Conservation (phyloP, 2,888 invertebrate species). For the Eledona agricola region DNA sequence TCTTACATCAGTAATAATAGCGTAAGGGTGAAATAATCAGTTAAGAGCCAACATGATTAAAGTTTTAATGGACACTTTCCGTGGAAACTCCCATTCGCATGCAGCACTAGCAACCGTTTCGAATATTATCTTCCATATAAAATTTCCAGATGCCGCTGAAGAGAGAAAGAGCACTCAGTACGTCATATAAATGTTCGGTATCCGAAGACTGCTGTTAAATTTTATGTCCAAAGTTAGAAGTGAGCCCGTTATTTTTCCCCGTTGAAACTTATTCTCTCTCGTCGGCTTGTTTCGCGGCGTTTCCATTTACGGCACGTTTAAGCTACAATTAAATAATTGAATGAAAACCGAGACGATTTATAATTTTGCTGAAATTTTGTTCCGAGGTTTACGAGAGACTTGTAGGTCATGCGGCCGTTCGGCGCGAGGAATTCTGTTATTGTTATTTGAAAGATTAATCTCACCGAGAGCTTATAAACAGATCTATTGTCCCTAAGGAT, state of each 20-base stretch:
- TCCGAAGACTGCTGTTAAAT: conserved; percentile 54
- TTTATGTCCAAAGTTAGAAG: conserved; percentile 55
- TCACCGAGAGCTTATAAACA: neutral
- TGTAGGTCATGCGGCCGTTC: neutral
- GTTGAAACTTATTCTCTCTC: conserved; percentile 19
- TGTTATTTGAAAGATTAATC: conserved; percentile 5
- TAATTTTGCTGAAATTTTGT: no score
- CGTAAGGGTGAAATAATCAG: conserved; percentile 19
- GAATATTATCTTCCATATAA: conserved; percentile 43
- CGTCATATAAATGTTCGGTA: conserved; percentile 49
- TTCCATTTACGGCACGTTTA: conserved; percentile 21
- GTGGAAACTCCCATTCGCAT: conserved; percentile 35
- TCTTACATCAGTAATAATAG: neutral
- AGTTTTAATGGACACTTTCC: conserved; percentile 39
- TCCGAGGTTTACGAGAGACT: neutral
- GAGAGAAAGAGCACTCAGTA: conserved; percentile 39
- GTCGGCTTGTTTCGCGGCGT: conserved; percentile 3
- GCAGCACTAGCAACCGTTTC: conserved; percentile 29
- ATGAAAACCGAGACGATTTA: conserved; percentile 10
- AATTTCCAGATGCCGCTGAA: conserved; percentile 49
- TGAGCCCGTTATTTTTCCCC: conserved; percentile 49
- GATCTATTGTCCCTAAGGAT: neutral
- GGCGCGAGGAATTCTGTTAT: conserved; percentile 1
- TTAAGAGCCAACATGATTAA: conserved; percentile 27
- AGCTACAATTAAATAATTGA: conserved; percentile 27